Evolutionary conservation across 2,113 vertebrate species (phyloP), one percentile per base, ranked within the genome.

Genomic region (Narcine bancroftii): DNA sequence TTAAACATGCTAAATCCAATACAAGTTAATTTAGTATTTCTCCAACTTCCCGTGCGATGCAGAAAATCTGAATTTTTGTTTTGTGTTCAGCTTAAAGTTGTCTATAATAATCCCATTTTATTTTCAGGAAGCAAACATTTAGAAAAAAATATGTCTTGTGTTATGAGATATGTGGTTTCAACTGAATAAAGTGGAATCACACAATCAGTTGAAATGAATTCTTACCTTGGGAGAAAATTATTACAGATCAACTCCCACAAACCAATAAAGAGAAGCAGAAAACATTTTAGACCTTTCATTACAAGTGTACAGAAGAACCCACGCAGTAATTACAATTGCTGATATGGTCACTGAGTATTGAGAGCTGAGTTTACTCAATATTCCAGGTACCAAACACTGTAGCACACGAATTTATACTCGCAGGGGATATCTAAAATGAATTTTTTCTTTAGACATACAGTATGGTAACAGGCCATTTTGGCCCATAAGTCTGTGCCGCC

Each of bases 211-310:
- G n/a, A 6, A 47, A 60, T 13, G 36, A 60, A 85, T 85, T 85
- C 3, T 50, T 53, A 60, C 81, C n/a, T 33, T 60, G 50, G 33
- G 50, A 60, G 47, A 33, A 56, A n/a, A n/a, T 85, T 47, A 85
- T 85, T 85, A 50, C 53, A 39, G n/a, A 85, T 56, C 53, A 21
- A 85, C 81, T n/a, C 56, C 26, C n/a, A 36, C 81, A 85, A 85
- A 85, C 39, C 39, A 24, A 24, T 45, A 77, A 45, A 45, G 75
- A 77, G 26, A 6, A 77, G 24, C 42, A 24, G 19, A 2, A 9
- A 47, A 47, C 76, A 85, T 56, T 60, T 56, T 50, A 85, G 81
- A 60, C 2, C 10, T 60, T 26, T 56, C 29, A 53, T 33, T 56
- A 85, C 2, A 19, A 3, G 1, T 5, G 2, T 47, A 26, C 26